Evolutionary conservation across 2,888 invertebrate genomes (phyloP), one percentile per base, ranked within the genome.

Genomic region (Fabriciana adippe): DNA sequence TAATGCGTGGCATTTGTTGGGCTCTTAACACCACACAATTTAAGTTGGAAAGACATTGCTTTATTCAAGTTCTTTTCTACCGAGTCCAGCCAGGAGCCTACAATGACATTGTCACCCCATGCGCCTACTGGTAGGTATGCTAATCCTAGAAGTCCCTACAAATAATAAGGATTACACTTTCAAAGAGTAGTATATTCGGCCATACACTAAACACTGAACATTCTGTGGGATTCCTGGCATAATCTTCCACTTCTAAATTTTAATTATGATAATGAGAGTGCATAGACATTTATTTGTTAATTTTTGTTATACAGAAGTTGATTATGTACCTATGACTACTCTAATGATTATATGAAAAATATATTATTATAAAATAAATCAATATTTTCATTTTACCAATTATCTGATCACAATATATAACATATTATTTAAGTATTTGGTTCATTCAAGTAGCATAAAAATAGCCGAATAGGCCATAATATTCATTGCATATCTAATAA

Each of bases 111-210:
- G 3, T 88, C 84, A 1, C 88, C 88, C 86, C 88, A 86, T 0
- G 90, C 91, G 1, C 88, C 88, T 0, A 91, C 86, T 41, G 91
- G 88, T 21, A 88, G 78, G 73, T 94, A 95, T 0, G 93, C 95
- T 53, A 95, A 76, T 2, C 95, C 95, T 18, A 95, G 82, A 54
- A 95, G 93, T 66, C 95, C 93, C 92, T 95, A 89, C 8, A 89
- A 53, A 53, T 51, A 1, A 45, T 14, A 45, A 35, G 4, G 31
- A 5, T 26, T 26, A 26, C 4, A 26, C 26, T 26, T 26, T 3
- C 26, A 26, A 26, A 0, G 26, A 26, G 4, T 26, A 26, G 3
- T 26, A 26, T 26, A 26, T 26, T 26, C 4, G 4, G 26, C 4
- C 26, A 26, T 4, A 26, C 4, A 4, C 4, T 4, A 26, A 26